Evolutionary conservation across 2,888 invertebrate species (phyloP), one percentile per base, ranked within the genome.

Genomic region (Onchidella celtica): DNA sequence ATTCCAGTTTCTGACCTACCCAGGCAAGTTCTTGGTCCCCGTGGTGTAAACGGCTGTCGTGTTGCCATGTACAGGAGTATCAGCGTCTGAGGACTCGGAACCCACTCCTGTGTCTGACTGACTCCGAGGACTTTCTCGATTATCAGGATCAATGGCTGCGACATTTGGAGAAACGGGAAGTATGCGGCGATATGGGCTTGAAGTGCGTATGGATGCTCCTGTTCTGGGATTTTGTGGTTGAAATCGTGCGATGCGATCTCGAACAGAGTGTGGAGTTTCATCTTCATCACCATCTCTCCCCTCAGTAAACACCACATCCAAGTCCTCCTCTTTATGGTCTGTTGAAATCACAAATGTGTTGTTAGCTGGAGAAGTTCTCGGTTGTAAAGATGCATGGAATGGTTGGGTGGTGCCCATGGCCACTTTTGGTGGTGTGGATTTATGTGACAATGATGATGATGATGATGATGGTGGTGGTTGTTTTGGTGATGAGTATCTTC

Each of bases 81-180:
- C 79, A 14, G 73, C 73, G 59, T 81, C 81, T 47, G 79, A 79
- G 11, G 82, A 76, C 38, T 80, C 84, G 21, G 84, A 82, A 2
- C 82, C 80, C 17, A 80, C 55, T 24, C 82, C 84, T 17, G 79
- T 82, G 73, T 84, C 84, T 24, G 76, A 77, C 57, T 82, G 82
- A 40, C 70, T 79, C 63, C 68, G 63, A 9, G 78, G 77, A 11
- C 78, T 78, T 27, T 63, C 72, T 14, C 21, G 21, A 36, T 68
- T 65, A 11, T 76, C 76, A 38, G 47, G 38, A 29, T 32, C 55
- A 3, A 24, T 2, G 14, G 55, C 3, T 27, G 74, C 59, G n/a
- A 66, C 32, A 24, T 34, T 63, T 9, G 79, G 73, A n/a, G 81
- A 76, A n/a, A 65, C 61, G 32, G 81, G 76, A n/a, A 76, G 70